phyloP scores from a whole-genome alignment of 2,888 invertebrate species.

The Deilephila elpenor region DNA sequence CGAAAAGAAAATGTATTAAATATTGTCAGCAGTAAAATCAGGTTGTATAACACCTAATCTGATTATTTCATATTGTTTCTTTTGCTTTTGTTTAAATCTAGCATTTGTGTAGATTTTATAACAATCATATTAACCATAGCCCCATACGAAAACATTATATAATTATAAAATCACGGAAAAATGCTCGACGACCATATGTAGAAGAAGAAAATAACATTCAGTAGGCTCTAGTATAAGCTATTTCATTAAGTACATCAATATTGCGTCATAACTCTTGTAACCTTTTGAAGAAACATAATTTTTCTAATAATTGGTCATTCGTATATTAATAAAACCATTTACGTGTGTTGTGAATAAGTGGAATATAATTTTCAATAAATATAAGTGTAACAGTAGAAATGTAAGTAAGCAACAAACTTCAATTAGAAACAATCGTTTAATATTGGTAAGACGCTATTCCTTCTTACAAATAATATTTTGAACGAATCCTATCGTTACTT shows the following conservation, averaged over 20 bases:
- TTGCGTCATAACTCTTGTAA: background rate
- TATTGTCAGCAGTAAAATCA: background rate
- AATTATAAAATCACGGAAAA: background rate
- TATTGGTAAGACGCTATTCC: background rate
- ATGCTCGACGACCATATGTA: background rate
- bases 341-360: conserved; percentile 34
- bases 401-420: background rate
- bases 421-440: background rate
- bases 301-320: background rate
- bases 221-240: conserved; percentile 1
- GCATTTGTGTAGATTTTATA: background rate
- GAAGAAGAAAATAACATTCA: background rate
- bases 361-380: conserved; percentile 31
- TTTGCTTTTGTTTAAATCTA: background rate
- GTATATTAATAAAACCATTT: conserved; percentile 2
- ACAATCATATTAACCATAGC: background rate
- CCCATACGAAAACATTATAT: background rate
- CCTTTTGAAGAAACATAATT: background rate
- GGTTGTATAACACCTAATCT: background rate
- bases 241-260: background rate
- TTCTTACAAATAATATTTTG: background rate
- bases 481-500: background rate
- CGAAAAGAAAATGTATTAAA: background rate
- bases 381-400: background rate
- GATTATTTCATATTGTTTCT: background rate